Conservation (phyloP, 2,797 vertebrate species). For the Bovichtus diacanthus region DNA sequence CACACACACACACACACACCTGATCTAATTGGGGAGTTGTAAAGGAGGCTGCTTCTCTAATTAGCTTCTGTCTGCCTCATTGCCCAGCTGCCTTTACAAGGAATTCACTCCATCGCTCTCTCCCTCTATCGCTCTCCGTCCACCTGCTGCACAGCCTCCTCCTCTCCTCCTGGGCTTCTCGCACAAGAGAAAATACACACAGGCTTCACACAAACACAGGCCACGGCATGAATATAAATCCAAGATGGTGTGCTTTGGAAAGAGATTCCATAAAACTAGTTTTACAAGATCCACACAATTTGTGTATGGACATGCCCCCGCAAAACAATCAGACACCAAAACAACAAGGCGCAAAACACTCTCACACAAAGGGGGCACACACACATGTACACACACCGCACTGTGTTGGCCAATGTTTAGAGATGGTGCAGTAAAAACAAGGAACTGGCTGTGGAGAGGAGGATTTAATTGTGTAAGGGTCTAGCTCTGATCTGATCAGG, state of each 20-base stretch:
- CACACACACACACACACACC: slow-evolving; percentile 28
- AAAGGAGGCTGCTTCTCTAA: slow-evolving; percentile 85
- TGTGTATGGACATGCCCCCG: slow-evolving; percentile 26
- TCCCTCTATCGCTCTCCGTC: slow-evolving; percentile 74
- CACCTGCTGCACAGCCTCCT: slow-evolving; percentile 76
- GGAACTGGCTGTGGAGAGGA: slow-evolving; percentile 64
- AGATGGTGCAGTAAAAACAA: slow-evolving; percentile 73
- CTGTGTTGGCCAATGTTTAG: slow-evolving; percentile 53
- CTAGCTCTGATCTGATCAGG: slow-evolving; percentile 81
- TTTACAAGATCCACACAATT: slow-evolving; percentile 35
- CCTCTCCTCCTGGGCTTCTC: slow-evolving; percentile 46
- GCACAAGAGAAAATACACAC: slow-evolving; percentile 33
- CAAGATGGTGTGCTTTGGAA: slow-evolving; percentile 15
- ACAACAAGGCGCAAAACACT: slow-evolving; percentile 8
- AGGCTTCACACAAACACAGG: slow-evolving; percentile 28
- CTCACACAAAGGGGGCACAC: neutral
- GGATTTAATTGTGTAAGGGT: slow-evolving; percentile 80
- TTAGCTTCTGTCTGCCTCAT: slow-evolving; percentile 87
- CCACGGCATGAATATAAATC: slow-evolving; percentile 62
- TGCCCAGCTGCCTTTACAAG: slow-evolving; percentile 83
- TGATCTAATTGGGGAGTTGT: slow-evolving; percentile 87
- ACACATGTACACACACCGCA: slow-evolving; percentile 14
- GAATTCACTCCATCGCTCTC: slow-evolving; percentile 75
- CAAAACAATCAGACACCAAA: slow-evolving; percentile 39
- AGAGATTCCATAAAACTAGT: slow-evolving; percentile 35